phyloP scores from a whole-genome alignment of 2,888 invertebrate species.

The Cantharis lateralis region DNA sequence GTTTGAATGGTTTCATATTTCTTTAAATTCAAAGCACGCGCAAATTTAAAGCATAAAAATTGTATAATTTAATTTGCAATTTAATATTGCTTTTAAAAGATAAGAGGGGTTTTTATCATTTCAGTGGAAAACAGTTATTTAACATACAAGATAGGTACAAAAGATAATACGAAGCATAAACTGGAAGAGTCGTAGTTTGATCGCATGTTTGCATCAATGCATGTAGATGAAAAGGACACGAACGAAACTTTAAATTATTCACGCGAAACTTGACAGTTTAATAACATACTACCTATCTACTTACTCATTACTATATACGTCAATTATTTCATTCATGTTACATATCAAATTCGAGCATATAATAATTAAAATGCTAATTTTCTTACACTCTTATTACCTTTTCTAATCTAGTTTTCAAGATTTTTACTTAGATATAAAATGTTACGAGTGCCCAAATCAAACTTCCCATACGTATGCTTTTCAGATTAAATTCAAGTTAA shows the following conservation, averaged over 20 bases:
- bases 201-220: slow-evolving; percentile 23
- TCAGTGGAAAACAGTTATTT: slow-evolving; percentile 23
- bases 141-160: slow-evolving; percentile 22
- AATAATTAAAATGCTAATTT: background rate
- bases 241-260: slow-evolving; percentile 21
- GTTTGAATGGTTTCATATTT: background rate
- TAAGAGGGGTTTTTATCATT: slow-evolving; percentile 20
- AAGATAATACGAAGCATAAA: slow-evolving; percentile 14
- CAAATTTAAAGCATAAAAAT: slow-evolving; percentile 1
- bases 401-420: background rate
- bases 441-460: background rate
- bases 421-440: background rate
- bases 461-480: background rate
- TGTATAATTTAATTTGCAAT: slow-evolving; percentile 17
- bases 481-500: background rate
- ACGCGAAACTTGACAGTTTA: slow-evolving; percentile 22
- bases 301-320: slow-evolving; percentile 10
- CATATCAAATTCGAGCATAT: background rate
- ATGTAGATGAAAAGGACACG: slow-evolving; percentile 16
- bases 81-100: slow-evolving; percentile 12
- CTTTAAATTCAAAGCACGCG: background rate
- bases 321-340: slow-evolving; percentile 1
- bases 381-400: background rate
- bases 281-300: slow-evolving; percentile 14
- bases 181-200: slow-evolving; percentile 7